Evolutionary conservation across 2,797 vertebrate genomes (phyloP), one percentile per base, ranked within the genome.

Genomic region (Odontamblyopus rebecca): DNA sequence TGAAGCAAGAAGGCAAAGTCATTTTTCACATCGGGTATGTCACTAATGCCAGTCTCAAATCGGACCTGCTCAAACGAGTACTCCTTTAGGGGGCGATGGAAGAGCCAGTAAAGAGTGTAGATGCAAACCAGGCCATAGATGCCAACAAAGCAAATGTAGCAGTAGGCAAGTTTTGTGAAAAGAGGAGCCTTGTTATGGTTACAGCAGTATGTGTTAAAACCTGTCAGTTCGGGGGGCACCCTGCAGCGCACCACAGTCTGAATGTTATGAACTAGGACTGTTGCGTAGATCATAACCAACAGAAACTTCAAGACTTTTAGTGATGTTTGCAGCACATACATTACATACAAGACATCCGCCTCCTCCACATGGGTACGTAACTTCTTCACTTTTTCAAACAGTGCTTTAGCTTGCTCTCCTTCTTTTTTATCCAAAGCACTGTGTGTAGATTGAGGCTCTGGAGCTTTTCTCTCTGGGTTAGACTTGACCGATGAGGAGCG

Each of bases 341-440:
- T 97, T 48, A 89, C 75, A 50, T 97, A 93, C 53, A 97, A 91
- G 71, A 97, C 87, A 82, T 96, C 96, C 0, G 93, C 94, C 77
- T 96, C 94, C 70, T 97, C 96, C 9, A 97, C 95, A 0, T 98
- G 96, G 26, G 93, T 92, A 0, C 96, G 93, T 77, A 97, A 95
- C 87, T 97, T 98, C 88, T 95, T 96, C 75, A 98, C 96, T 68
- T 96, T 97, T 81, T 98, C 96, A 82, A 98, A 97, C 13, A 98
- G 89, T 23, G 96, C 96, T 83, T 97, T 97, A 61, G 96, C 96
- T 82, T 98, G 95, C 69, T 98, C 96, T 0, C 95, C 96, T 83
- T 97, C 96, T 75, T 97, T 97, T 81, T 95, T 96, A 87, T 97
- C 96, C 67, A 97, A 72, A 12, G 95, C 85, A 0, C 94, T 95